Base-by-base conservation (phyloP, 2,797 vertebrate species). In the Aphelocoma californica region DNA sequence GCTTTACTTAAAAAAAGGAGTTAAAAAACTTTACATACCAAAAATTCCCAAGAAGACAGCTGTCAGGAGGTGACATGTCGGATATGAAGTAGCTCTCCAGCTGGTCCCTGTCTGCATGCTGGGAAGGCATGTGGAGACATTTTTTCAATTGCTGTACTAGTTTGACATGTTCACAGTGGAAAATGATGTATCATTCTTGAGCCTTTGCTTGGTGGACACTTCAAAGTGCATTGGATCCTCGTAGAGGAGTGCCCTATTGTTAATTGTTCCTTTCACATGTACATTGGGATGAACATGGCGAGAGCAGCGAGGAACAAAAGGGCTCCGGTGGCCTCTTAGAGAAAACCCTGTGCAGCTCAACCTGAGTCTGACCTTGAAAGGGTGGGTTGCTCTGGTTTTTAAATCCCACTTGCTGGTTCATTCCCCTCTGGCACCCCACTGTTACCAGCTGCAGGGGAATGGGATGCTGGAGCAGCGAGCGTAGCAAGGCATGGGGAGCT, bases 201-300 rank as follows among this genome's bases (percentile, higher is more conserved):
- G 96, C 96, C 87, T 96, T 97, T 96, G 95, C 97, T 97, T 95
- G 92, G 96, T 96, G 96, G 95, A 97, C 97, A 98, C 98, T 98
- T 99, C 98, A 98, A 98, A 98, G 98, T 97, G 95, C 98, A 98
- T 97, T 97, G 97, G 97, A 97, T 97, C 97, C 97, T 97, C 74
- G 58, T 97, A 98, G 98, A 97, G 97, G 96, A 97, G 97, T 97
- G 96, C 95, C 96, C 98, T 98, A 98, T 98, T 99, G 98, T 99
- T 98, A 98, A 98, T 98, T 98, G 98, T 98, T 98, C 98, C 98
- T 98, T 99, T 99, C 98, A 98, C 97, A 97, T 97, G 95, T 98
- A 98, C 98, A 98, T 97, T 98, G 98, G 98, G 98, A 98, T 98
- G 98, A 98, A 97, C 97, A 97, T 97, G 97, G 97, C 23, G 66